Evolutionary conservation across 2,888 invertebrate genomes (phyloP), one percentile per base, ranked within the genome.

Genomic region (Bugulina stolonifera): DNA sequence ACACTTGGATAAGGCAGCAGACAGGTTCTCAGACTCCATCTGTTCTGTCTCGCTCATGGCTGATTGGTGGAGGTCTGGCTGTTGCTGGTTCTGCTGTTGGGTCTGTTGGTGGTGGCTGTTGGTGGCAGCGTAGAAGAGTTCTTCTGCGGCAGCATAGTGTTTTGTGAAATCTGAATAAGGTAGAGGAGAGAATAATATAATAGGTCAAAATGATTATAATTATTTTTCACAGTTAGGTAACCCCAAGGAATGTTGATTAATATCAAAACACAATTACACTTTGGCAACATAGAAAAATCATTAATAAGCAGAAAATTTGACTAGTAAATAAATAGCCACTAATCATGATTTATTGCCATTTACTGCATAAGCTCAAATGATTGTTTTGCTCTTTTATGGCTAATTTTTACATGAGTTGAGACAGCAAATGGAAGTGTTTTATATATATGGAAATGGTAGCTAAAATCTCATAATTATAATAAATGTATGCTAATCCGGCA

Each of bases 1-100:
- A 73, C 82, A 81, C 73, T 80, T 80, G 32, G 64, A 64, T 32
- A 64, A 32, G 32, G 64, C 64, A 3, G 32, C 32, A 69, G 71
- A 55, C 69, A 73, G 70, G 3, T 64, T 64, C 25, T 64, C 64
- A 3, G 32, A 64, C 29, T 64, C 64, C 27, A 14, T 64, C 10
- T 43, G 43, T 64, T 64, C 64, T 64, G 64, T 29, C 2, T 64
- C 64, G n/a, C 64, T 64, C n/a, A 43, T 18, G 5, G 43, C 43
- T 43, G 43, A n/a, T n/a, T n/a, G n/a, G n/a, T n/a, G n/a, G n/a
- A 43, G 43, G 43, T 43, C n/a, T n/a, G n/a, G n/a, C n/a, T n/a
- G n/a, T n/a, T n/a, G n/a, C n/a, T n/a, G n/a, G n/a, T n/a, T n/a
- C n/a, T n/a, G n/a, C n/a, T n/a, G n/a, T n/a, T n/a, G n/a, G n/a